These are phyloP conservation scores for Edolisoma coerulescens DNA, from an alignment of 2,113 vertebrate species.

Conservation along the genomic window DNA sequence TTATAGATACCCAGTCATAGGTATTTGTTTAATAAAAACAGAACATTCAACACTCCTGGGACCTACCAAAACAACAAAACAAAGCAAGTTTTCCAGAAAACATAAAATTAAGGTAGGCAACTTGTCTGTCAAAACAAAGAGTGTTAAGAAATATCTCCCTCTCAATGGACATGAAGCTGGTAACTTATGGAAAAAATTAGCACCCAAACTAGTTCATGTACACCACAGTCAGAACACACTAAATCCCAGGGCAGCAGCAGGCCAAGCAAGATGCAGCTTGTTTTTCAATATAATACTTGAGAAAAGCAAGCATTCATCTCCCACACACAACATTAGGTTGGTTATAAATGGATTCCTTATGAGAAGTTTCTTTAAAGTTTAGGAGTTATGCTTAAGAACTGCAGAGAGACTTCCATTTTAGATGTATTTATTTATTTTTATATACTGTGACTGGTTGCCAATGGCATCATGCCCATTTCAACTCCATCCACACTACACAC, in stretches of 20 bases:
- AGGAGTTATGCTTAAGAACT: background rate
- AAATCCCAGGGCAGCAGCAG: background rate
- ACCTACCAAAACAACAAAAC: background rate
- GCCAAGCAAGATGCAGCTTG: background rate
- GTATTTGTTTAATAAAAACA: background rate
- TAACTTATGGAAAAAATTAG: background rate
- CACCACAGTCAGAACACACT: background rate
- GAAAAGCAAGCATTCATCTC: background rate
- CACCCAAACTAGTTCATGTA: background rate
- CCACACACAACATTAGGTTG: background rate
- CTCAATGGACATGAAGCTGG: fast-evolving
- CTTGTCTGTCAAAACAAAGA: background rate
- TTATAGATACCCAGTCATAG: background rate
- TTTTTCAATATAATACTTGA: background rate
- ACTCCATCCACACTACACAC: background rate
- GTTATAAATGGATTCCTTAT: background rate
- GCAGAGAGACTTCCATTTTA: background rate
- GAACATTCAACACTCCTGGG: background rate
- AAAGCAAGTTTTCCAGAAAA: background rate
- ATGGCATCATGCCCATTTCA: background rate
- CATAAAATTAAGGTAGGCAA: background rate
- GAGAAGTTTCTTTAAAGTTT: background rate
- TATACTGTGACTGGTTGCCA: background rate
- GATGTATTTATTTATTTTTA: background rate
- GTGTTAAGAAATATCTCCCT: background rate